These are phyloP conservation scores for Ammospiza nelsoni DNA, from an alignment of 2,113 vertebrate species.

Conservation along the genomic window DNA sequence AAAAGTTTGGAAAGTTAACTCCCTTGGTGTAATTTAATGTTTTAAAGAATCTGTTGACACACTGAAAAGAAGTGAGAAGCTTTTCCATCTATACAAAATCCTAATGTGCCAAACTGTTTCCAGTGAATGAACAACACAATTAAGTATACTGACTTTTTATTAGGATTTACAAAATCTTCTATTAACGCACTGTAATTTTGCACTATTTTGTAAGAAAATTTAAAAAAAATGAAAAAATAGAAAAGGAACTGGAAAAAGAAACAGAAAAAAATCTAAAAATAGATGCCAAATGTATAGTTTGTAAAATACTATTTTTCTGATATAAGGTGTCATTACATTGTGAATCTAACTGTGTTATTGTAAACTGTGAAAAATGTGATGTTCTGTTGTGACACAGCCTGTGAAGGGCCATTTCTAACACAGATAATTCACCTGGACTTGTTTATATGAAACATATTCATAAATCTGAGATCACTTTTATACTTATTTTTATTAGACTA, in stretches of 20 bases:
- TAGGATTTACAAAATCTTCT: slow-evolving; percentile 66
- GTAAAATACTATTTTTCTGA: slow-evolving; percentile 74
- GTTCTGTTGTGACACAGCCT: slow-evolving; percentile 57
- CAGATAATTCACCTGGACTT: slow-evolving; percentile 66
- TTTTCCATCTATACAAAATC: slow-evolving; percentile 40
- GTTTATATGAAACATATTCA: slow-evolving; percentile 76
- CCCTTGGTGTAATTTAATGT: slow-evolving; percentile 5
- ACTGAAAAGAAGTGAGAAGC: not conserved
- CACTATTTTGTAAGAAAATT: slow-evolving; percentile 74
- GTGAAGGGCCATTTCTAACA: slow-evolving; percentile 64
- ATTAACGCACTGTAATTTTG: slow-evolving; percentile 75
- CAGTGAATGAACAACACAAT: slow-evolving; percentile 44
- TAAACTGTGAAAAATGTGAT: slow-evolving; percentile 69
- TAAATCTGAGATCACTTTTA: slow-evolving; percentile 78
- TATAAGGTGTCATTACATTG: slow-evolving; percentile 67
- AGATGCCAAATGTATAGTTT: slow-evolving; percentile 81
- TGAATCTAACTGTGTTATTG: slow-evolving; percentile 66
- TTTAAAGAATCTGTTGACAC: not conserved
- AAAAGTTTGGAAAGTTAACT: not conserved
- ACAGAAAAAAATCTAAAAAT: slow-evolving; percentile 48
- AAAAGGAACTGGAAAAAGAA: slow-evolving; percentile 30
- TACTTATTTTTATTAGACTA: slow-evolving; percentile 82
- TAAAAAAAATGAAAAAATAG: not conserved
- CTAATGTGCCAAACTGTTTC: slow-evolving; percentile 68
- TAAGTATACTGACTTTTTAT: slow-evolving; percentile 42